Evolutionary conservation across 2,888 invertebrate genomes (phyloP), one percentile per base, ranked within the genome.

Genomic region (Spilosoma lubricipeda): DNA sequence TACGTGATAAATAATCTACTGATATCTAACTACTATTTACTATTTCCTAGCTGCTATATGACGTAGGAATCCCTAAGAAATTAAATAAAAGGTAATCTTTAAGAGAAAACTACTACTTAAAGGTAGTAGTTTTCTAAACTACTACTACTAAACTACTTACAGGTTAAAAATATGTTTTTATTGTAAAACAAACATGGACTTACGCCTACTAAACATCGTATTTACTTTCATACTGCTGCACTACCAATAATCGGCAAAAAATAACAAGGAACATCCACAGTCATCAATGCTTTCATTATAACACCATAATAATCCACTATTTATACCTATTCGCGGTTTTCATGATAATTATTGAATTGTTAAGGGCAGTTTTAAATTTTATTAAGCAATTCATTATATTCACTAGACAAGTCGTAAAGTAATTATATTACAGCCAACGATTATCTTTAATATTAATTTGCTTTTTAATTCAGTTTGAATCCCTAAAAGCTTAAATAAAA

Each of bases 241-340:
- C 73, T 65, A 48, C 36, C 48, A 30, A 39, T 69, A 45, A 71
- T 66, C 36, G 72, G 2, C 33, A 66, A 36, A 69, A 23, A 71
- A 59, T 5, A 18, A 56, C 45, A 71, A 74, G 52, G 73, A 78
- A 74, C 67, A 74, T 33, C 59, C 20, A 33, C 11, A 23, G 56
- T 63, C 64, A 70, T 74, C 76, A 74, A 66, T 59, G 42, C 36
- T 73, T 78, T 75, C 56, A 77, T 77, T 69, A 77, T 59, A 73
- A 18, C 20, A 36, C 30, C 72, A 66, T 70, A 78, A 65, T 39
- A 74, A 80, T 67, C 72, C 71, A 67, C 64, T 72, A 30, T 73
- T 7, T 56, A 59, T 27, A 36, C 36, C 27, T 52, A 30, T 27
- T 67, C 36, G 68, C 8, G 71, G 27, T 65, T 68, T 71, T 72